Evolutionary conservation across 2,797 vertebrate genomes (phyloP).

Genomic region (Rachycentron canadum): DNA sequence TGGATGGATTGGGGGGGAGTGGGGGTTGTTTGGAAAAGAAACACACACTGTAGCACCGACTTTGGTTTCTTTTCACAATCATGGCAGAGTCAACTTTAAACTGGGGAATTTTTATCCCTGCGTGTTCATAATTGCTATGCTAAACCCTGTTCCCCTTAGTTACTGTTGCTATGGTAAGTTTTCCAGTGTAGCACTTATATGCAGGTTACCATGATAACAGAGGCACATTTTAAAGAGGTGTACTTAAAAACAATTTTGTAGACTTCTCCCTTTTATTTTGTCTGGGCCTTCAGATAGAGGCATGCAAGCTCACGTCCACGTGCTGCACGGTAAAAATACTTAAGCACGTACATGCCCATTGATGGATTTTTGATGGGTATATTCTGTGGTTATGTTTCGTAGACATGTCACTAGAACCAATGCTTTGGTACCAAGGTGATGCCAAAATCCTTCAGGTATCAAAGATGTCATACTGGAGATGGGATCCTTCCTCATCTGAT

Average conservation of each 20-base stretch:
- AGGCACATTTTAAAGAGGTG: not conserved
- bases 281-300: too few relatives aligned
- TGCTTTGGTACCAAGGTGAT: too few relatives aligned
- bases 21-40: conserved; percentile 30
- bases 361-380: too few relatives aligned
- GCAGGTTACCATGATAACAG: not conserved
- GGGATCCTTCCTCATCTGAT: too few relatives aligned
- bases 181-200: not conserved
- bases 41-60: not conserved
- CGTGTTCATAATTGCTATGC: not conserved
- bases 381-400: too few relatives aligned
- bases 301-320: too few relatives aligned
- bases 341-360: too few relatives aligned
- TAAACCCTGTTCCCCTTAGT: conserved; percentile 1
- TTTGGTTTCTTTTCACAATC: conserved; percentile 13
- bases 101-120: conserved; percentile 1
- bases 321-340: too few relatives aligned
- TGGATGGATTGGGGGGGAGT: not conserved
- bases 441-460: not conserved
- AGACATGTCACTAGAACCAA: too few relatives aligned
- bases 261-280: too few relatives aligned
- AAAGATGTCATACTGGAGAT: too few relatives aligned
- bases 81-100: not conserved
- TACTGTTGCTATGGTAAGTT: conserved; percentile 24
- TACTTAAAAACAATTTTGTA: too few relatives aligned